phyloP scores from a whole-genome alignment of 2,888 invertebrate genomes.

The Thecophora atra region DNA sequence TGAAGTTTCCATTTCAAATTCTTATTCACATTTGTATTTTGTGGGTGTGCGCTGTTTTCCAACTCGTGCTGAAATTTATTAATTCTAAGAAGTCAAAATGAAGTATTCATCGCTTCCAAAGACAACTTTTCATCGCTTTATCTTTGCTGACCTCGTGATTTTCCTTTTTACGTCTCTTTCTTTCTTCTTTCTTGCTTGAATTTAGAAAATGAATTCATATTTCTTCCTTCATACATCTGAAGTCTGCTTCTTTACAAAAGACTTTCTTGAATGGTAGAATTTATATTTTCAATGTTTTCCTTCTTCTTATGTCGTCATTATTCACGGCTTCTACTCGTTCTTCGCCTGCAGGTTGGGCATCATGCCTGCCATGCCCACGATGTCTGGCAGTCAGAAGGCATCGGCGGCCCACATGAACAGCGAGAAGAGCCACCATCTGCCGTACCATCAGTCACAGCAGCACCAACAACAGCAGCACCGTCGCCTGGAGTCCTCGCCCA shows the following conservation, averaged over 20 bases:
- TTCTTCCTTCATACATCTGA: background rate
- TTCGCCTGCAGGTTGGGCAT: conserved; percentile 55
- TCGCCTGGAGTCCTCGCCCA: conserved; percentile 62
- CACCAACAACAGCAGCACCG: conserved; percentile 51
- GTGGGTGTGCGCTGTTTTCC: too few species aligned
- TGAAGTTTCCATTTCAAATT: background rate
- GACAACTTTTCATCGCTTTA: too few species aligned
- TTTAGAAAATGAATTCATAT: background rate
- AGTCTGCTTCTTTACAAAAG: background rate
- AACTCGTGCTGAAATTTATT: too few species aligned
- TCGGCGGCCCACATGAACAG: conserved; percentile 42
- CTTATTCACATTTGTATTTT: too few species aligned
- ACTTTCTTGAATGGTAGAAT: too few species aligned
- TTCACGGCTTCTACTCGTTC: background rate
- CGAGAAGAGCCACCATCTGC: conserved; percentile 65
- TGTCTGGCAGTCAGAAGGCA: conserved; percentile 44
- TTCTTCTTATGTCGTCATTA: background rate
- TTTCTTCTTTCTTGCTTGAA: too few species aligned
- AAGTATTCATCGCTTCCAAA: too few species aligned
- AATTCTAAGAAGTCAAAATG: too few species aligned
- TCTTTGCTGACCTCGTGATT: too few species aligned
- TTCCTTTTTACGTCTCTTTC: too few species aligned
- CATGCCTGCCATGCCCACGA: conserved; percentile 54
- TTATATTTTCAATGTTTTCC: too few species aligned
- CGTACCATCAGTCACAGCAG: conserved; percentile 68